A percentile compares a stretch with the other conserved stretches of the same genome.
phyloP scores from a whole-genome alignment of 2,113 vertebrate species.

The Tyrannus savana region DNA sequence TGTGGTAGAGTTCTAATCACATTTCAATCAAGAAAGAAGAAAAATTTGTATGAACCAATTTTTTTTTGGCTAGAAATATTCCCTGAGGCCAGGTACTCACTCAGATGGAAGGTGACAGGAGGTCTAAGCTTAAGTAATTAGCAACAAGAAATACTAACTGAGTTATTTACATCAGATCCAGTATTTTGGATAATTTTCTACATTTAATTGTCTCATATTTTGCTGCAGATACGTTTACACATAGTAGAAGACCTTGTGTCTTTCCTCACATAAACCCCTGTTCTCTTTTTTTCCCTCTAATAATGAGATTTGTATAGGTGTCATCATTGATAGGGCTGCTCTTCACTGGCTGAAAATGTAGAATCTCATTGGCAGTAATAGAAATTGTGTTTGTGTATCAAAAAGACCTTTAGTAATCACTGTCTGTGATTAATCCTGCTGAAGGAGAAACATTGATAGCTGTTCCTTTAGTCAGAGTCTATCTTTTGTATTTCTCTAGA shows the following conservation, averaged over 20 bases:
- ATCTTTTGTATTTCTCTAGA: neutral
- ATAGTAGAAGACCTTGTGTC: neutral
- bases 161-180: neutral
- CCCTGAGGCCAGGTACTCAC: rapidly evolving
- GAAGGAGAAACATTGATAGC: neutral
- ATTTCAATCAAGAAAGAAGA: neutral
- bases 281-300: neutral
- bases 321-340: neutral
- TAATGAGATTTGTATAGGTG: neutral
- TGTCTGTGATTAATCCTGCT: neutral
- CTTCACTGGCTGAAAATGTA: neutral
- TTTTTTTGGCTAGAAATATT: neutral
- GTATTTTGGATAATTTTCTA: neutral
- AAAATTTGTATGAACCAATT: neutral
- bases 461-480: neutral
- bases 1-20: neutral
- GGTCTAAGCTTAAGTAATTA: neutral
- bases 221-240: neutral
- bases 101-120: neutral
- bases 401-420: neutral
- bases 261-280: neutral
- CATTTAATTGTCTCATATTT: neutral
- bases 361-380: neutral
- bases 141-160: neutral
- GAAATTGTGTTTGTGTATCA: neutral